Conservation (phyloP, 1,140 invertebrate species). For the Tetramorium parvispinum region DNA sequence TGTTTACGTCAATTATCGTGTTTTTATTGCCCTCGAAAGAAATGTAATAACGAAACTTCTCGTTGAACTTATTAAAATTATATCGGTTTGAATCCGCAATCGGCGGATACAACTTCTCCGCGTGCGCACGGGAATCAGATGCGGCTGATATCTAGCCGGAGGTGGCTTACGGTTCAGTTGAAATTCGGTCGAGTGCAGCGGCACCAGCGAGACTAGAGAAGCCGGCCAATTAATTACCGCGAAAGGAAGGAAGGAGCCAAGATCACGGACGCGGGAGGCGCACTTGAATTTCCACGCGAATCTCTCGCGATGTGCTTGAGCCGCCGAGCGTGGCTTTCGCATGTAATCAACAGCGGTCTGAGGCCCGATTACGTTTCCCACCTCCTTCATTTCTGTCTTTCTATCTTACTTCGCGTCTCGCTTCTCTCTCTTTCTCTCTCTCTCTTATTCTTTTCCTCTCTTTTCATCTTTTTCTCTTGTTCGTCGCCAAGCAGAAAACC, state of each 20-base stretch:
- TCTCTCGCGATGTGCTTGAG: constrained; percentile 74
- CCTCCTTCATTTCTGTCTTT: constrained; percentile 17
- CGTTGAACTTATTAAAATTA: not conserved
- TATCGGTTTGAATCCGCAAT: not conserved
- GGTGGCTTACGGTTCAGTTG: constrained; percentile 52
- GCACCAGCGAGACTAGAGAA: constrained; percentile 31
- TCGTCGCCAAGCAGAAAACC: constrained; percentile 25
- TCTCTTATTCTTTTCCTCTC: not conserved
- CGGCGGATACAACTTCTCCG: not conserved
- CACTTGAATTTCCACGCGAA: constrained; percentile 75
- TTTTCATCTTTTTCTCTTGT: not conserved
- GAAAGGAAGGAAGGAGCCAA: constrained; percentile 67
- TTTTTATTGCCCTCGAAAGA: not conserved
- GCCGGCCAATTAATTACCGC: constrained; percentile 70
- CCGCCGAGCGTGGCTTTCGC: constrained; percentile 74
- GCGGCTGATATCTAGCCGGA: constrained; percentile 26
- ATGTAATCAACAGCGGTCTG: constrained; percentile 70
- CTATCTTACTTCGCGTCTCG: not conserved
- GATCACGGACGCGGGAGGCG: constrained; percentile 61
- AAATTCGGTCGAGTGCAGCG: constrained; percentile 68
- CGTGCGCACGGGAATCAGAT: not conserved
- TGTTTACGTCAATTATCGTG: not conserved
- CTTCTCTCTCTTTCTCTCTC: not conserved
- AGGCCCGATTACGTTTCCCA: constrained; percentile 69
- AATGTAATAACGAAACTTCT: not conserved